These are phyloP conservation scores for Leucoraja erinaceus DNA, from an alignment of 2,113 vertebrate species.

Conservation along the genomic window DNA sequence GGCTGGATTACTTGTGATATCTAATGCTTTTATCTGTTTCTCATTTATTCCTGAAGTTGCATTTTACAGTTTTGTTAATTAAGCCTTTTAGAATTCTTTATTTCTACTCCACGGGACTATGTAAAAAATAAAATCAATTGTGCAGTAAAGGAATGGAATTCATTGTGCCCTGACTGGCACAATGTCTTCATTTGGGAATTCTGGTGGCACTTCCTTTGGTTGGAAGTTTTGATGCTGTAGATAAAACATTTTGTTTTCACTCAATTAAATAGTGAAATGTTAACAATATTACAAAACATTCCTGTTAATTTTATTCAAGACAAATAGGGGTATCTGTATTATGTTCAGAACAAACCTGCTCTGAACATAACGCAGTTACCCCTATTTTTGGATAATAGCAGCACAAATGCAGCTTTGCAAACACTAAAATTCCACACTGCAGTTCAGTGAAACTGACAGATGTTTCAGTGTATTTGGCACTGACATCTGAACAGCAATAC, in stretches of 20 bases:
- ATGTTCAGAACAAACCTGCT: background rate
- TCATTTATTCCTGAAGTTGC: background rate
- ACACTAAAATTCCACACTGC: conserved; percentile 32
- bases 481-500: conserved; percentile 38
- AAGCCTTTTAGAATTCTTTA: background rate
- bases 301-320: background rate
- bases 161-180: background rate
- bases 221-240: too few relatives aligned
- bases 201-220: background rate
- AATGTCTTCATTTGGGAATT: background rate
- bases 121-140: background rate
- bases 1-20: background rate
- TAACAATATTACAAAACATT: conserved; percentile 1
- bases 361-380: background rate
- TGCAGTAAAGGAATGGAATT: background rate
- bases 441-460: conserved; percentile 37
- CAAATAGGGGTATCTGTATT: background rate
- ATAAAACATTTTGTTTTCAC: conserved; percentile 14
- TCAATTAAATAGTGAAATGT: background rate
- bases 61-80: background rate
- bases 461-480: conserved; percentile 37
- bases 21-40: background rate
- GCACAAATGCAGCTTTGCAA: conserved; percentile 23
- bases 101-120: background rate
- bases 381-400: background rate